These are phyloP conservation scores for Geophilus truncorum DNA, from an alignment of 2,888 invertebrate species.

Conservation along the genomic window DNA sequence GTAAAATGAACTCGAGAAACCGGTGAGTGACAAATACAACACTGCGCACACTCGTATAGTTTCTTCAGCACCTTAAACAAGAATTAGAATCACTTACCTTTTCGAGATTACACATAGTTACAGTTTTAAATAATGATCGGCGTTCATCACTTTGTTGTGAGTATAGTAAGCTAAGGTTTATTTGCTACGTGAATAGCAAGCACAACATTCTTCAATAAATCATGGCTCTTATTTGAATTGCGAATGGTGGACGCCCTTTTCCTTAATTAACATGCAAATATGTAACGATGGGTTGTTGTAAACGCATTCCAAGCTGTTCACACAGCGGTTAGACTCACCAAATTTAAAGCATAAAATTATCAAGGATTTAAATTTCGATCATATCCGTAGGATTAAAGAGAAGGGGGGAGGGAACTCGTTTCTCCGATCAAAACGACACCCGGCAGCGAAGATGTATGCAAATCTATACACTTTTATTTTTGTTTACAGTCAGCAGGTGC, in stretches of 20 bases:
- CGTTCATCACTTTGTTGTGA: not conserved
- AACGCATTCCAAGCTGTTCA: conserved; percentile 21
- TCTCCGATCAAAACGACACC: not conserved
- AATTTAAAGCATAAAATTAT: conserved; percentile 1
- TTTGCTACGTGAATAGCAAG: not conserved
- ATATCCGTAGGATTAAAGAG: conserved; percentile 20
- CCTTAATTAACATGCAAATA: conserved; percentile 27
- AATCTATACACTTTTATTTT: not conserved
- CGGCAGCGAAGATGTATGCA: not conserved
- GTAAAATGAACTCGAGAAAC: conserved; percentile 1
- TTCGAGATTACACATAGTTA: not conserved
- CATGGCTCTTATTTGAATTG: conserved; percentile 20
- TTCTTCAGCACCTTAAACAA: too few species aligned
- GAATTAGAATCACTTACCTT: not conserved
- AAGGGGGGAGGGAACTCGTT: not conserved
- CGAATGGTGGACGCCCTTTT: conserved; percentile 27
- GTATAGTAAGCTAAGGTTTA: not conserved
- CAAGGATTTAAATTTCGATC: conserved; percentile 24
- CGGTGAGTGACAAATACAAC: not conserved
- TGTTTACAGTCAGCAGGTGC: not conserved
- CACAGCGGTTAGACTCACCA: not conserved
- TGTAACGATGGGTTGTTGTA: conserved; percentile 6
- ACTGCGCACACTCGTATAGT: too few species aligned
- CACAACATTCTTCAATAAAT: not conserved
- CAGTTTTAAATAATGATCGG: not conserved